phyloP scores from a whole-genome alignment of 2,888 invertebrate species.

The Oscheius onirici region DNA sequence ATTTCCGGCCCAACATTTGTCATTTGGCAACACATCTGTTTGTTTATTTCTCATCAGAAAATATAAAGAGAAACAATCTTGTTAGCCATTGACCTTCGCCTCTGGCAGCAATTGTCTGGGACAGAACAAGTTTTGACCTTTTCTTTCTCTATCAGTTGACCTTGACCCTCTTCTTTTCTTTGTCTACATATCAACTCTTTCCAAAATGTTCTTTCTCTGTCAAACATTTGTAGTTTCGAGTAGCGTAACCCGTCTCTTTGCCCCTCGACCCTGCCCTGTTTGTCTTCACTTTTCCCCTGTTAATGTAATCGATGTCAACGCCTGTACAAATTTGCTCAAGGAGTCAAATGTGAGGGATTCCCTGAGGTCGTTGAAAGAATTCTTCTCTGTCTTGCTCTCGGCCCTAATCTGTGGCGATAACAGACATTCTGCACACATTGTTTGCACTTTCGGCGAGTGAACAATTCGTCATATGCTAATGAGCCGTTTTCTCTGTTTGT shows the following conservation, averaged over 20 bases:
- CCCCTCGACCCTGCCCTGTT: conserved; percentile 17
- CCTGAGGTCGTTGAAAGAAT: background rate
- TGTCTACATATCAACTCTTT: background rate
- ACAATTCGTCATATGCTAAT: no score
- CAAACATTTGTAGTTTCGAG: no score
- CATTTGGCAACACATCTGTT: background rate
- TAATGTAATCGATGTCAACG: conserved; percentile 25
- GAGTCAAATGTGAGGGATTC: background rate
- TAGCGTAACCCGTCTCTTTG: background rate
- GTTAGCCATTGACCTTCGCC: background rate
- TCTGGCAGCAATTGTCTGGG: conserved; percentile 2
- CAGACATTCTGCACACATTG: background rate
- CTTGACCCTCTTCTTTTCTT: background rate
- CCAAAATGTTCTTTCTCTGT: no score
- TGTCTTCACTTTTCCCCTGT: background rate
- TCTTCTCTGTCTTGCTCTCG: background rate
- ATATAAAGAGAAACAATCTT: background rate
- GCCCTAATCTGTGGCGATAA: conserved; percentile 17
- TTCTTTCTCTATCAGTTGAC: background rate
- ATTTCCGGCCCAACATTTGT: background rate
- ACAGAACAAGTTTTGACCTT: conserved; percentile 9
- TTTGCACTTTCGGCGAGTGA: background rate
- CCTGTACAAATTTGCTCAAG: conserved; percentile 24
- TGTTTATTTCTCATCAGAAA: background rate
- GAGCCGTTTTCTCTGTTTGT: no score